Evolutionary conservation across 2,113 vertebrate species (phyloP), one percentile per base, ranked within the genome.

Genomic region (Regulus satrapa): DNA sequence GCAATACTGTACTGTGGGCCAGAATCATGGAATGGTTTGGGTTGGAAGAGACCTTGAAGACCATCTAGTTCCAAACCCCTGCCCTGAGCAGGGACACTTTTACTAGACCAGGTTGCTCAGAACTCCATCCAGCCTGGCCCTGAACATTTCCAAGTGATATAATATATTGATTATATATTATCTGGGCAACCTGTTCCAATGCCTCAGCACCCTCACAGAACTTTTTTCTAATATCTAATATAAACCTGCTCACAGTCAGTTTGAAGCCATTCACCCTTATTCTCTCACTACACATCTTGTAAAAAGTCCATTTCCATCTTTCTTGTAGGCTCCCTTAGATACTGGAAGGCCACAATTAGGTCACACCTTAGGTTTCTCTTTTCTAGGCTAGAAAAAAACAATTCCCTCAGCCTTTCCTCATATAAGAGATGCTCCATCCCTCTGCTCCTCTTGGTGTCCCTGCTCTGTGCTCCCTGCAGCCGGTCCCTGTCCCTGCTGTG

Each of bases 401-500:
- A 0, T 7, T 38, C 12, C 46, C 13, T 46, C 73, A 69, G 28
- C 46, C 19, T 78, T 78, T 68, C 5, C 40, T 62, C 5, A 10
- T 1, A 46, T 3, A 1, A 54, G 55, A 54, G n/a, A 4, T 62
- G 3, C 24, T 78, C 12, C 29, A 62, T 8, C 7, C 15, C 19
- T 36, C 6, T 62, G 16, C 24, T 20, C 8, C 17, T 40, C 2
- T 19, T 38, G 4, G 19, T 38, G 28, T 3, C 15, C n/a, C n/a
- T n/a, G 16, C 55, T 24, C 46, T 69, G n/a, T 5, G 6, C 38
- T 52, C 0, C 0, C 14, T 77, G 38, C 46, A 29, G 3, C 23
- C 62, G 28, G 2, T 78, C 28, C 5, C 10, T 54, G 34, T 71
- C 46, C 12, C 2, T 69, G 9, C 55, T 1, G 4, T 62, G 40